Evolutionary conservation across 2,113 vertebrate species (phyloP), one percentile per base, ranked within the genome.

Genomic region (Zingel zingel): DNA sequence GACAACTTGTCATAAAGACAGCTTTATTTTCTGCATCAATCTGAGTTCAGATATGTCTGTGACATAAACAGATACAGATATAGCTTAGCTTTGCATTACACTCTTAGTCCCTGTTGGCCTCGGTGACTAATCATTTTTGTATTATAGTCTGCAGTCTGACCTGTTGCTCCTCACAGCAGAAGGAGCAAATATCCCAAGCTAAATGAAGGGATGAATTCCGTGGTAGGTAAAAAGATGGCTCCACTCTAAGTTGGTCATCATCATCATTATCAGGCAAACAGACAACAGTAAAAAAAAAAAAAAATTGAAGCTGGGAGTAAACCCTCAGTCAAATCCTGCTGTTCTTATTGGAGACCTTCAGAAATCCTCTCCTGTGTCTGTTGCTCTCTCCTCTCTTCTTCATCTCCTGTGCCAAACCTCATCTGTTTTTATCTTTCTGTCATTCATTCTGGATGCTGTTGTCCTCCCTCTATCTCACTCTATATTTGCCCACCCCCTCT

Each of bases 401-500:
- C 69, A 12, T 61, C 53, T 43, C 56, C 14, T 59, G 39, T n/a
- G 43, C 76, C n/a, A 4, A 5, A 21, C 77, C 47, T 53, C 59
- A 14, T 74, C 51, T 79, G 53, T 39, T 58, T 23, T 71, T n/a
- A 48, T 76, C 64, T 57, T 11, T 43, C 71, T 66, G 54, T 80
- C 36, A 21, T 39, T 59, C 48, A 16, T 74, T 51, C 54, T 43
- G 53, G 6, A 15, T 16, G 39, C 50, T 45, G 48, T 45, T 56
- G 61, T 75, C 53, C 23, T 76, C 51, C 25, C 66, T 79, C 79
- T 6, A 57, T 81, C 54, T 77, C 80, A 23, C 71, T 59, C 50
- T 50, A 7, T 62, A 69, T 76, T 71, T 73, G 50, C 74, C 11
- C 75, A 7, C 79, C 77, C 47, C 74, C 21, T 21, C 70, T 86